Evolutionary conservation across 2,888 invertebrate species (phyloP).

Genomic region (Tuta absoluta): DNA sequence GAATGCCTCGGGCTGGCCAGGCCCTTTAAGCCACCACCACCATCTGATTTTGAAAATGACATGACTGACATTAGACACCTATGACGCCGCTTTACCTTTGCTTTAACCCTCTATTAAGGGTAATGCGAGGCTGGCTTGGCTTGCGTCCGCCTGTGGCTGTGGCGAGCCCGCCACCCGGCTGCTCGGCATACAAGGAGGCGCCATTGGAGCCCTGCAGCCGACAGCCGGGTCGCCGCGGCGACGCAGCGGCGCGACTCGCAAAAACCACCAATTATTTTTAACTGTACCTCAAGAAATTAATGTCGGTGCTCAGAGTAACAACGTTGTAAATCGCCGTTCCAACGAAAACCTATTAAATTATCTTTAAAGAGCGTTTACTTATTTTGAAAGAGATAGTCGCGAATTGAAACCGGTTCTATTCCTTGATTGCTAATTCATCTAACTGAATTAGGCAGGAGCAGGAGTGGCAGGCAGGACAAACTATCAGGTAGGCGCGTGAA

Average conservation of each 20-base stretch:
- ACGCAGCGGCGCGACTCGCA: conserved; percentile 27
- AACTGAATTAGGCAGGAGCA: background rate
- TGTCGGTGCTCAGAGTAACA: background rate
- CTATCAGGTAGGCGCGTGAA: background rate
- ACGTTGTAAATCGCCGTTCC: conserved; percentile 2
- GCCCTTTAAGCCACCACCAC: no score
- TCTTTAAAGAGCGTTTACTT: background rate
- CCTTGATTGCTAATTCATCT: background rate
- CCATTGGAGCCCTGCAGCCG: background rate
- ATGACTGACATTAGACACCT: no score
- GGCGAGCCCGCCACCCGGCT: no score
- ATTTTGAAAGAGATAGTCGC: background rate
- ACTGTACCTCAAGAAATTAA: conserved; percentile 27
- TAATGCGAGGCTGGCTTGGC: conserved; percentile 5
- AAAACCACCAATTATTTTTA: conserved; percentile 29
- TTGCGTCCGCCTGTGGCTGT: background rate
- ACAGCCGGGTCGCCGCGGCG: conserved; percentile 26
- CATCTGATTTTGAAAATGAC: no score
- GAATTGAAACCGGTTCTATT: background rate
- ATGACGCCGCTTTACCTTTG: background rate
- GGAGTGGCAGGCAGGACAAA: no score
- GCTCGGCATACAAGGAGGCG: background rate
- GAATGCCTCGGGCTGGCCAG: no score
- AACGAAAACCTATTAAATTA: background rate
- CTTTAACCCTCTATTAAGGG: conserved; percentile 2